phyloP scores from a whole-genome alignment of 2,888 invertebrate species.

The Diaprepes abbreviatus region DNA sequence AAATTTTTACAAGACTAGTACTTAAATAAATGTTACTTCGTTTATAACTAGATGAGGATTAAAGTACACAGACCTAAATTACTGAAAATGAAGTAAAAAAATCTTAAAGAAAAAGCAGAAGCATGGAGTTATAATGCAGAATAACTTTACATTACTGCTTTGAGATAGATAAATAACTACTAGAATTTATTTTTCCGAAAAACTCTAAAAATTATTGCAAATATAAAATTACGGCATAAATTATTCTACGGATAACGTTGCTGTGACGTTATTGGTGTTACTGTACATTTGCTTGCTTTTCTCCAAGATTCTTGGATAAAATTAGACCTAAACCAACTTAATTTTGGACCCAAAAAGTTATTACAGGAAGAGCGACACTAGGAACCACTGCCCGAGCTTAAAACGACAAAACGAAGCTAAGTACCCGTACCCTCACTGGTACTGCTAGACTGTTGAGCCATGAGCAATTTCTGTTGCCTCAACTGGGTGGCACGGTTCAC shows the following conservation, averaged over 20 bases:
- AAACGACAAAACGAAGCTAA: constrained; percentile 36
- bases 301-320: constrained; percentile 14
- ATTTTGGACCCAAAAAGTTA: constrained; percentile 32
- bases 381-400: constrained; percentile 33
- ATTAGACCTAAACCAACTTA: constrained; percentile 34
- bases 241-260: no score
- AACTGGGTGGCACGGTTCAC: constrained; percentile 66
- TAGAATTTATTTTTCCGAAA: no score
- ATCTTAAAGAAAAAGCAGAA: constrained; percentile 15
- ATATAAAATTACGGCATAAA: no score
- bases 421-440: constrained; percentile 64
- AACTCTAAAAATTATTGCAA: no score
- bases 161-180: no score
- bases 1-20: constrained; percentile 1
- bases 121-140: no score
- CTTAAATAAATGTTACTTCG: constrained; percentile 3
- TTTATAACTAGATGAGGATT: constrained; percentile 20
- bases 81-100: constrained; percentile 9
- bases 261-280: no score
- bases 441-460: constrained; percentile 60
- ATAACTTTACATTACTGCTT: no score
- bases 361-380: constrained; percentile 32
- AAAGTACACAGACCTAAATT: constrained; percentile 15
- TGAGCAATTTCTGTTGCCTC: constrained; percentile 64
- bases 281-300: neutral